Evolutionary conservation across 2,797 vertebrate species (phyloP).

Genomic region (Chelon auratus): DNA sequence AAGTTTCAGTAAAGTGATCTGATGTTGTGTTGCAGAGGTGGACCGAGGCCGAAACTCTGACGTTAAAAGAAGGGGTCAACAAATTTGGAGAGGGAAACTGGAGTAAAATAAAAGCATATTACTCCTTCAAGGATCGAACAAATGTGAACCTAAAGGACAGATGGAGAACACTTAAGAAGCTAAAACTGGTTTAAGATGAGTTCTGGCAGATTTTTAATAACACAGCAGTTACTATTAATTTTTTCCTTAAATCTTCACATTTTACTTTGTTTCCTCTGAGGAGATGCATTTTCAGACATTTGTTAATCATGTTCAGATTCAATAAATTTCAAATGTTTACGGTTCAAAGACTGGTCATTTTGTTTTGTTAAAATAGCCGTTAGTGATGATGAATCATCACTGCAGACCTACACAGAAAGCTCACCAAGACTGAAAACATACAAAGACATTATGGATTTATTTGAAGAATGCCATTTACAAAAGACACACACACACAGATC

Average conservation of each 20-base stretch:
- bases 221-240: background rate
- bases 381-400: background rate
- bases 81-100: slow-evolving; percentile 83
- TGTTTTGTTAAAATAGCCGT: background rate
- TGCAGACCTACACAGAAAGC: background rate
- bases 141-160: slow-evolving; percentile 84
- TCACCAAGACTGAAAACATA: slow-evolving; percentile 7
- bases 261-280: background rate
- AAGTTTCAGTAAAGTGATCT: background rate
- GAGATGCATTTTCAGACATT: background rate
- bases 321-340: background rate
- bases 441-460: slow-evolving; percentile 46
- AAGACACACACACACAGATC: background rate
- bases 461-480: slow-evolving; percentile 39
- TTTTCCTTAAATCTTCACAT: background rate
- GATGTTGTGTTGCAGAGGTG: slow-evolving; percentile 75
- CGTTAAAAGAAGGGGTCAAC: slow-evolving; percentile 77
- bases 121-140: slow-evolving; percentile 69
- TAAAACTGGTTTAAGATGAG: background rate
- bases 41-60: slow-evolving; percentile 73
- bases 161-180: slow-evolving; percentile 83
- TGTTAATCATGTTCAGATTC: background rate
- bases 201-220: background rate
- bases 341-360: background rate
- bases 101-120: slow-evolving; percentile 70